Percentiles rank a stretch among this genome's conserved stretches.
phyloP scores from a whole-genome alignment of 1,140 invertebrate species.

The Callitettix versicolor region DNA sequence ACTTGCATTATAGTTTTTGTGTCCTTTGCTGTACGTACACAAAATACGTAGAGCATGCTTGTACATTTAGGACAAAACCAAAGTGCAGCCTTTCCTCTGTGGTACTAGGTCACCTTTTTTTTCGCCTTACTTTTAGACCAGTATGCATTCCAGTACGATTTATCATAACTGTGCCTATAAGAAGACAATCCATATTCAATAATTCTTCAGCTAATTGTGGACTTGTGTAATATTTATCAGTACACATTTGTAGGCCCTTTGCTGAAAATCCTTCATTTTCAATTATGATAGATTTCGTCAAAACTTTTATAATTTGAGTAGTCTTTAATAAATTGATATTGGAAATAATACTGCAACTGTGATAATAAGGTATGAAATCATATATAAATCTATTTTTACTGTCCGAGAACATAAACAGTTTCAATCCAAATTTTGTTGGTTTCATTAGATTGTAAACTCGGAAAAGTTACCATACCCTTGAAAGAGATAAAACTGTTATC shows the following conservation, averaged over 20 bases:
- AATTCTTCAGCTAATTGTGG: background rate
- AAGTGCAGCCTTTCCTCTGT: background rate
- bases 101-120: background rate
- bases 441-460: slow-evolving; percentile 1
- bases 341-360: background rate
- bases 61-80: background rate
- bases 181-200: background rate
- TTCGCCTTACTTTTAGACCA: background rate
- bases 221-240: slow-evolving; percentile 2
- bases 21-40: background rate
- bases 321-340: slow-evolving; percentile 1
- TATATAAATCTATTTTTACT: background rate
- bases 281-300: background rate
- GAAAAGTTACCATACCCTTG: background rate
- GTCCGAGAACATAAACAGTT: slow-evolving; percentile 2
- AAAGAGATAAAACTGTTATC: background rate
- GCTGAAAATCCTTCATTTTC: background rate
- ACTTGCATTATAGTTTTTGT: background rate
- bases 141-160: background rate
- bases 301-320: background rate
- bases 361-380: slow-evolving; percentile 4
- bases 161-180: background rate
- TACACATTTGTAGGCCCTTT: background rate
- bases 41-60: background rate
- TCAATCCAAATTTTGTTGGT: slow-evolving; percentile 4